phyloP scores from a whole-genome alignment of 1,140 invertebrate genomes.

The Aphaenogaster floridana region DNA sequence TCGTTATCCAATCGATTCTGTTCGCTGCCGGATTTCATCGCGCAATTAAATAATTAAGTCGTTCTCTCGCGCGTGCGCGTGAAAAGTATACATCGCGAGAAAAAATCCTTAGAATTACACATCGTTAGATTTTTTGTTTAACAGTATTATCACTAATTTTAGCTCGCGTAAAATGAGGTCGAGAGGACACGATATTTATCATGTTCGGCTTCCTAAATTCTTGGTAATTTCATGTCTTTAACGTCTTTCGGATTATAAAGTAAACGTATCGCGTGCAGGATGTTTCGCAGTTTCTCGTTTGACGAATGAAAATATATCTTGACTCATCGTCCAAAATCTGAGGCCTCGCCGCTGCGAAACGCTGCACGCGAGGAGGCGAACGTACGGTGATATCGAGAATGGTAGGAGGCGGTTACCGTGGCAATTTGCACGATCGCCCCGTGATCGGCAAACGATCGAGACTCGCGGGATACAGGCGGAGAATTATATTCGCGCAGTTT shows the following conservation, averaged over 20 bases:
- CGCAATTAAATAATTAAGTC: conserved; percentile 38
- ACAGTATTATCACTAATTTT: background rate
- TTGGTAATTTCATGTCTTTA: background rate
- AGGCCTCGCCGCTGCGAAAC: background rate
- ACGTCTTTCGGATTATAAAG: background rate
- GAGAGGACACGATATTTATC: background rate
- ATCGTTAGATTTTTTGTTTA: background rate
- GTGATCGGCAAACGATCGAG: conserved; percentile 59
- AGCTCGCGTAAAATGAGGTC: background rate
- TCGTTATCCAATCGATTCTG: conserved; percentile 33
- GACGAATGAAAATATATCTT: background rate
- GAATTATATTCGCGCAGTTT: conserved; percentile 68
- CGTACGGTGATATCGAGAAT: conserved; percentile 31
- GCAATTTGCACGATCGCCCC: conserved; percentile 71
- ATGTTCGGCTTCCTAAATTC: background rate
- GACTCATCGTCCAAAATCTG: background rate
- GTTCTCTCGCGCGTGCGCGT: background rate
- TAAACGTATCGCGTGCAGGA: background rate
- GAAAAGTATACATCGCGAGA: background rate
- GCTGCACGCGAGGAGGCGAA: conserved; percentile 30
- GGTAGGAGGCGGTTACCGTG: conserved; percentile 53
- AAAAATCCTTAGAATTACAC: background rate
- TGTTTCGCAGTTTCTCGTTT: background rate
- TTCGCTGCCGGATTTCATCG: background rate
- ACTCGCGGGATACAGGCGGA: conserved; percentile 55